Conservation (phyloP, 2,888 invertebrate species). For the Drosophila sordidapex region DNA sequence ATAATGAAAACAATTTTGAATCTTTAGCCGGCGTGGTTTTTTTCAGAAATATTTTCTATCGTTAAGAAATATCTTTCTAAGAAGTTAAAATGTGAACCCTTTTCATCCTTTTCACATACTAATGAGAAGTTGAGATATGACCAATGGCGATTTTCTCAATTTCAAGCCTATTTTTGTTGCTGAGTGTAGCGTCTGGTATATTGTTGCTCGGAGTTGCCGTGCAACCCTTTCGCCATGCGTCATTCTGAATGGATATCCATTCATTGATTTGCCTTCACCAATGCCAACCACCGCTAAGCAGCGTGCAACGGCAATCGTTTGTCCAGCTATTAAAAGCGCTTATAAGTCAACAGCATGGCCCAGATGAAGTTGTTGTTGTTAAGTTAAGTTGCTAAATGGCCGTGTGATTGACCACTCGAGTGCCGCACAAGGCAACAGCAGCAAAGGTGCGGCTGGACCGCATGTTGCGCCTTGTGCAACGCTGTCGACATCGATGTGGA, state of each 20-base stretch:
- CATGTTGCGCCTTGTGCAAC: slow-evolving; percentile 57
- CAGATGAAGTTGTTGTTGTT: slow-evolving; percentile 27
- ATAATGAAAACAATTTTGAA: neutral
- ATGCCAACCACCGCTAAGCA: slow-evolving; percentile 53
- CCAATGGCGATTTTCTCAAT: neutral
- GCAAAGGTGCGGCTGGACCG: slow-evolving; percentile 67
- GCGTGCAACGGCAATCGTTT: slow-evolving; percentile 25
- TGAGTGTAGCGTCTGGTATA: slow-evolving; percentile 32
- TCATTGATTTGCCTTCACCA: slow-evolving; percentile 70
- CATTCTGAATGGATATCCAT: slow-evolving; percentile 60
- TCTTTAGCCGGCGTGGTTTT: neutral
- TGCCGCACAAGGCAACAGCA: slow-evolving; percentile 25
- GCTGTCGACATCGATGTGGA: slow-evolving; percentile 45
- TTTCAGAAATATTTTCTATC: neutral
- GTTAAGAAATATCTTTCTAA: neutral
- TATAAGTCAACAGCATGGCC: slow-evolving; percentile 46
- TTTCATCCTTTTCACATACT: neutral
- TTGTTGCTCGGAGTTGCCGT: slow-evolving; percentile 18
- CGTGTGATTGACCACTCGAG: slow-evolving; percentile 65
- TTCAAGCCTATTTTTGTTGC: neutral
- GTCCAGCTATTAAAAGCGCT: slow-evolving; percentile 57
- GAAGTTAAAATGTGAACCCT: neutral
- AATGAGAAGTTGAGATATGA: neutral
- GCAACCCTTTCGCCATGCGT: slow-evolving; percentile 42
- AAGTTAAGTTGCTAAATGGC: slow-evolving; percentile 51